Evolutionary conservation across 2,113 vertebrate species (phyloP).

Genomic region (Ptychochromis oligacanthus): DNA sequence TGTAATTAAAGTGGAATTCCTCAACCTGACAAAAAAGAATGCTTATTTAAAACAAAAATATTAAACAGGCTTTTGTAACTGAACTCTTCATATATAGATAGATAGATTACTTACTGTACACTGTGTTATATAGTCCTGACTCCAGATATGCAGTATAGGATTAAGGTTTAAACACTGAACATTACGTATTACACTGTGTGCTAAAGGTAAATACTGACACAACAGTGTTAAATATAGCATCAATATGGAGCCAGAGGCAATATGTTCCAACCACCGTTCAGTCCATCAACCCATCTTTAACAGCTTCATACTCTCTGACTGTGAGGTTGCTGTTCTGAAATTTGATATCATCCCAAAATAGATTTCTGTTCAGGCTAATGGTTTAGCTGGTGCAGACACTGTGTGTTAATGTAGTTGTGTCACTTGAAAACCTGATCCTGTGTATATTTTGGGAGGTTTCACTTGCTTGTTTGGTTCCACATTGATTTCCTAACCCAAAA

Average conservation of each 20-base stretch:
- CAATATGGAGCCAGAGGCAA: constrained; percentile 15
- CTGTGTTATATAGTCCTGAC: too few species aligned
- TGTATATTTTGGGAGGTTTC: constrained; percentile 24
- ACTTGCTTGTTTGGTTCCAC: background rate
- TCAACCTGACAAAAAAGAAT: too few species aligned
- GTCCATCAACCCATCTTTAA: constrained; percentile 36
- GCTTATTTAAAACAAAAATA: too few species aligned
- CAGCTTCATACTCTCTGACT: constrained; percentile 34
- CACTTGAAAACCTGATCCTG: constrained; percentile 1
- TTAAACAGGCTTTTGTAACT: too few species aligned
- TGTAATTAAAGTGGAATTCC: too few species aligned
- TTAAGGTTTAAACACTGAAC: too few species aligned
- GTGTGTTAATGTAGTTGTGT: constrained; percentile 5
- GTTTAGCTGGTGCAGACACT: constrained; percentile 16
- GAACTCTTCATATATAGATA: too few species aligned
- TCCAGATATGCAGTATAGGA: too few species aligned
- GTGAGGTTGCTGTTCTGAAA: constrained; percentile 42
- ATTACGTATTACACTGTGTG: too few species aligned
- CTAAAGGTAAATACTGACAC: background rate
- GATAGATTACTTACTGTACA: too few species aligned
- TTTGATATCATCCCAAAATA: constrained; percentile 51
- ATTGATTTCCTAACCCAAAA: background rate
- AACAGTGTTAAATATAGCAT: constrained; percentile 18
- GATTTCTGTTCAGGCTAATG: constrained; percentile 47
- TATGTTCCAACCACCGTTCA: constrained; percentile 16